Evolutionary conservation across 1,140 invertebrate species (phyloP), one percentile per base, ranked within the genome.

Genomic region (Episyrphus balteatus): DNA sequence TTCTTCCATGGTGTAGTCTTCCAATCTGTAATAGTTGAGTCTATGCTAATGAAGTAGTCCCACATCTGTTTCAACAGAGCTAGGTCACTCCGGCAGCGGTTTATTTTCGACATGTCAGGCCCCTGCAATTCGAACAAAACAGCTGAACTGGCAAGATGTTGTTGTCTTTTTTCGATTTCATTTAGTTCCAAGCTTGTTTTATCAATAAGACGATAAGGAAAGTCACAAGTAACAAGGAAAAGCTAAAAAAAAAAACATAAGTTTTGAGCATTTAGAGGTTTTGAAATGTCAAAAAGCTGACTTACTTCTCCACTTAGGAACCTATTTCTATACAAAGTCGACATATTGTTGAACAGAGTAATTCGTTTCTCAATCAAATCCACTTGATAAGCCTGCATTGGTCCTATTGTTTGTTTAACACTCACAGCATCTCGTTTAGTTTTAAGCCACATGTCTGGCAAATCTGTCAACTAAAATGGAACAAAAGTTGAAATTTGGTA

Each of bases 1-100:
- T 88, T 86, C 59, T 86, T 86, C 92, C 92, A 96, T 0, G 81
- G 78, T 0, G 91, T 95, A 21, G 79, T 86, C 63, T 94, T 92
- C 92, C 92, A 96, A 63, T 90, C 84, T 44, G 88, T 78, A 44
- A 96, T 82, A 49, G 79, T 86, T 1, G 82, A 83, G 56, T 76
- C 74, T 5, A 95, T 83, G 12, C 93, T 79, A 50, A 80, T 73
- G 13, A 89, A 81, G 61, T 92, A 93, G 70, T 96, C 91, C 92
- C 93, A 96, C 6, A 95, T 70, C 60, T 82, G 75, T 72, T 84
- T 93, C 0, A 86, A 60, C 55, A 90, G 70, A 53, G 79, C 82
- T 7, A 95, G 63, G 66, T 95, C 90, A 47, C 80, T 83, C 31
- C 84, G 70, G 48, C 82, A 83, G 43, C 77, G 70, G 49, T 83